These are phyloP conservation scores for Papilio polytes DNA, from an alignment of 1,140 invertebrate genomes.

Conservation along the genomic window DNA sequence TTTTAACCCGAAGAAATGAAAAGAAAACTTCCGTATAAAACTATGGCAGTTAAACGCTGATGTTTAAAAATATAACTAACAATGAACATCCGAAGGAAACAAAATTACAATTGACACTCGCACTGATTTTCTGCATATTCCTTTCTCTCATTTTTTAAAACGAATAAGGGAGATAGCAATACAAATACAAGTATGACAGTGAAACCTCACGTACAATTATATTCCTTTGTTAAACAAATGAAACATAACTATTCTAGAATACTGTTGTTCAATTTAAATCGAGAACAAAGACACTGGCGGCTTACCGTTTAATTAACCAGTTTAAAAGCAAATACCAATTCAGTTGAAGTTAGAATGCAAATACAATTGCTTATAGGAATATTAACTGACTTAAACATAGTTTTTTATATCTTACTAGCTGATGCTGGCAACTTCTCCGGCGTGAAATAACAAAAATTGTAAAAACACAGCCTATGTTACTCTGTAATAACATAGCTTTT, in stretches of 20 bases:
- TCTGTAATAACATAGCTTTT: too few species aligned
- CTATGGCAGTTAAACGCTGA: not conserved
- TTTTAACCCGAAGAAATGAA: not conserved
- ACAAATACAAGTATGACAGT: too few species aligned
- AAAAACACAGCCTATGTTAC: too few species aligned
- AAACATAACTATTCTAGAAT: not conserved
- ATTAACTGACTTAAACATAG: not conserved
- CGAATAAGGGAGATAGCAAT: not conserved
- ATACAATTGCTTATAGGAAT: not conserved
- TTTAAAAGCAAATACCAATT: not conserved
- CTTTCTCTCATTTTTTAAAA: not conserved
- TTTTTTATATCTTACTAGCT: not conserved
- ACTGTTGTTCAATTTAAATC: not conserved
- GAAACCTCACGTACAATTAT: not conserved
- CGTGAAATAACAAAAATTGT: too few species aligned
- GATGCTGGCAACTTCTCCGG: too few species aligned
- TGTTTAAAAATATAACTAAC: not conserved
- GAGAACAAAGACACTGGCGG: conserved; percentile 1
- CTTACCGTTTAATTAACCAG: conserved; percentile 6
- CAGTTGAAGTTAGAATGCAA: not conserved
- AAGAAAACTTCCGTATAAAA: not conserved
- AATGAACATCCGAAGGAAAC: not conserved
- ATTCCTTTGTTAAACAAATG: not conserved
- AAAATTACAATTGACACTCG: not conserved
- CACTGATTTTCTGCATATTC: not conserved